Evolutionary conservation across 2,797 vertebrate species (phyloP).

Genomic region (Mus minutoides): DNA sequence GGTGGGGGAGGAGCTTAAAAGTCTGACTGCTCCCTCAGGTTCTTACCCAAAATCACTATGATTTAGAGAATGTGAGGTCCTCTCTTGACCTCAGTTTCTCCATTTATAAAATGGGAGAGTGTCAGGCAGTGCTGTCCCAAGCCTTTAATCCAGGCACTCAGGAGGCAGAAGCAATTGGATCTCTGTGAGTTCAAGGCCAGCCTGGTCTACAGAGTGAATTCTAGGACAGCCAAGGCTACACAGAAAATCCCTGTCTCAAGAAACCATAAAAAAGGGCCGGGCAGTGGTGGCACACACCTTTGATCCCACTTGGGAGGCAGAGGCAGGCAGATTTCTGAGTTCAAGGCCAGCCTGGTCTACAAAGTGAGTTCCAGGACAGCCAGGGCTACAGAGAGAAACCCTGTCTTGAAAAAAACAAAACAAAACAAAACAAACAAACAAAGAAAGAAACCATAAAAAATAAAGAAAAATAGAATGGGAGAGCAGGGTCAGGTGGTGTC

Average conservation of each 20-base stretch:
- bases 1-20: not conserved
- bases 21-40: not conserved
- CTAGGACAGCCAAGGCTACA: not conserved
- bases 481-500: not conserved
- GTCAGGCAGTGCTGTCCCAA: not conserved
- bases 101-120: not conserved
- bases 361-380: too few relatives aligned
- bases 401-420: not conserved
- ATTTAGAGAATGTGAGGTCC: not conserved
- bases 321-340: too few relatives aligned
- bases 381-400: too few relatives aligned
- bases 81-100: not conserved
- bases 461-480: not conserved
- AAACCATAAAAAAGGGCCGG: not conserved
- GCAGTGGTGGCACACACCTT: too few relatives aligned
- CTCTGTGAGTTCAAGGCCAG: not conserved
- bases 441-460: not conserved
- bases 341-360: too few relatives aligned
- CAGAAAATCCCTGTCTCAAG: not conserved
- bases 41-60: not conserved
- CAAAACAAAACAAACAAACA: not conserved
- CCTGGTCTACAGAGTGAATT: not conserved
- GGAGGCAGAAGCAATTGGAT: not conserved
- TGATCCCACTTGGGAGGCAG: too few relatives aligned
- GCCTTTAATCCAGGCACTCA: not conserved